Base-by-base conservation (phyloP, 2,888 invertebrate species). In the Phyto melanocephala region DNA sequence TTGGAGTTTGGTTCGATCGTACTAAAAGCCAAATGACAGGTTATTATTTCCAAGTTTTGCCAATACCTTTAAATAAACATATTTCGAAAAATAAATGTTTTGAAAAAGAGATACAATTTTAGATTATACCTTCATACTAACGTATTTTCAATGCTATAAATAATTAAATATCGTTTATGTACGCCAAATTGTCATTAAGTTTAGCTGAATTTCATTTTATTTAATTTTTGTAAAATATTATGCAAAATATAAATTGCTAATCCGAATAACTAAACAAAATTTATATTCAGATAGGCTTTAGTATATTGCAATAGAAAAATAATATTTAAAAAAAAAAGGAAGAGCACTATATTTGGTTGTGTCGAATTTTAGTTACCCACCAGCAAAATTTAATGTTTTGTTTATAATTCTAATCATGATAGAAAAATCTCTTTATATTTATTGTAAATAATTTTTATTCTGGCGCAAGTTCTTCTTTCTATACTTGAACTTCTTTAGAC, bases 1-100 rank as follows among this genome's bases (percentile, higher is more conserved):
- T 3, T 28, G 45, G 35, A 24, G 33, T 8, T n/a, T n/a, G n/a
- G n/a, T n/a, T n/a, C n/a, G n/a, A n/a, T n/a, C n/a, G n/a, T n/a
- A n/a, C n/a, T 47, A 33, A 42, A 28, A 56, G 56, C 37, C 17
- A 67, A 71, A 71, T 81, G 65, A 81, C 76, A 76, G 80, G 80
- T 80, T 68, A 68, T 76, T 80, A 80, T 62, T 63, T 56, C 56
- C 28, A 17, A 37, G 28, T 56, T 37, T n/a, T 28, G 4, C 40
- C 45, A 65, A 35, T 45, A 45, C 10, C 6, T 28, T 5, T 28
- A 28, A 28, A 10, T 45, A 15, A 42, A 52, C 17, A 20, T 20
- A 24, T 35, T 10, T 22, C n/a, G 37, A 22, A 8, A 47, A 22
- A 47, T 33, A 5, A 22, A 22, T 58, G 56, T 20, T 28, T 17